phyloP scores from a whole-genome alignment of 2,797 vertebrate genomes.

The Chaetophractus vellerosus region DNA sequence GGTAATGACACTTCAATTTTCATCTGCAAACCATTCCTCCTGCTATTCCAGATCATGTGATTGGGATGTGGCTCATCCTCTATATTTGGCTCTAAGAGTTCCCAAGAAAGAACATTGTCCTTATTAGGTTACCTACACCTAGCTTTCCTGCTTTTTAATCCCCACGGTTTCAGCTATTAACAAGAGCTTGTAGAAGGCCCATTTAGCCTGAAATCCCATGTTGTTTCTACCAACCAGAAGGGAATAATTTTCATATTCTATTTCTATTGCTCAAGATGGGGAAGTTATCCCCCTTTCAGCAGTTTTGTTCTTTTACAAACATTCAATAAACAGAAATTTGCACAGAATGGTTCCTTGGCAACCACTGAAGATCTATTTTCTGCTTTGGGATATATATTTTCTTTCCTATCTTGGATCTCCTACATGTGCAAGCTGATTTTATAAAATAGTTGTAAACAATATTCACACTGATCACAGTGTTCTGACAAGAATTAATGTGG shows the following conservation, averaged over 20 bases:
- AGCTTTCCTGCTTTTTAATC: background rate
- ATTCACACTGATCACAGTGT: background rate
- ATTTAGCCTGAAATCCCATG: background rate
- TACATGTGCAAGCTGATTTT: background rate
- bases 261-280: background rate
- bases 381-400: background rate
- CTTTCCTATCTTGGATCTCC: background rate
- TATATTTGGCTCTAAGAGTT: background rate
- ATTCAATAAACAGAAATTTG: constrained; percentile 13
- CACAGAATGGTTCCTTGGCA: background rate
- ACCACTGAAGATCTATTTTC: background rate
- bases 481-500: background rate
- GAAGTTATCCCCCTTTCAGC: background rate
- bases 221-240: background rate
- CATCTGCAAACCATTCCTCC: background rate
- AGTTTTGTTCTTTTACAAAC: background rate
- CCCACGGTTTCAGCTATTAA: background rate
- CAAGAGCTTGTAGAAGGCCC: background rate
- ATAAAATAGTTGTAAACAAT: background rate
- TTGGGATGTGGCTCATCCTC: background rate
- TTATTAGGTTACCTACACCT: background rate
- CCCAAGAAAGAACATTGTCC: background rate
- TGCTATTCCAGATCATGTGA: no score
- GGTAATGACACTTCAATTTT: background rate
- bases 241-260: background rate